Percentiles rank a stretch among this genome's conserved stretches.
Conservation (phyloP, 2,113 vertebrate species). For the Alouatta palliata region DNA sequence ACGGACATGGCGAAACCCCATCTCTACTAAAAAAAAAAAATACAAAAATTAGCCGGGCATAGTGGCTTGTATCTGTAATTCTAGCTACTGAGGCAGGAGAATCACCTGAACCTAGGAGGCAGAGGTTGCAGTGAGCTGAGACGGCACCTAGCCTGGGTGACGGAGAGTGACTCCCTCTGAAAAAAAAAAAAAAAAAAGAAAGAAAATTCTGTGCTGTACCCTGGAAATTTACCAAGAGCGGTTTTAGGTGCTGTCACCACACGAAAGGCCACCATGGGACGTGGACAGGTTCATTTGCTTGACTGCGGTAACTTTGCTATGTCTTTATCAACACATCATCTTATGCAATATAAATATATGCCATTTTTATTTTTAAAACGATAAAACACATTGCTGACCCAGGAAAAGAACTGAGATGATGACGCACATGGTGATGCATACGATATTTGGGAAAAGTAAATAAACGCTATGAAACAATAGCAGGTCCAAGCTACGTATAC, state of each 20-base stretch:
- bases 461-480: background rate
- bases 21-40: too few relatives aligned
- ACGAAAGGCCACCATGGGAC: background rate
- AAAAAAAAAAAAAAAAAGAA: too few relatives aligned
- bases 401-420: background rate
- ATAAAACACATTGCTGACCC: background rate
- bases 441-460: background rate
- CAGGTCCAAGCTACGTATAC: accelerated
- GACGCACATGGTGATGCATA: background rate
- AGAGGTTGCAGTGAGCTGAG: too few relatives aligned
- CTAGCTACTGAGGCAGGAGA: too few relatives aligned
- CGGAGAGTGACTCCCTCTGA: too few relatives aligned
- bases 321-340: background rate
- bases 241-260: background rate
- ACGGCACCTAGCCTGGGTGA: too few relatives aligned
- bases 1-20: too few relatives aligned
- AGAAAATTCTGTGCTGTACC: background rate
- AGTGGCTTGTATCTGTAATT: too few relatives aligned
- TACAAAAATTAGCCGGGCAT: too few relatives aligned
- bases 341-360: background rate
- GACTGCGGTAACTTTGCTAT: background rate
- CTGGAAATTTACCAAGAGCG: background rate
- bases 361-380: background rate
- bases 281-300: background rate
- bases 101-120: too few relatives aligned